These are phyloP conservation scores for Drosophila siamana DNA, from an alignment of 2,888 invertebrate genomes.

Conservation along the genomic window DNA sequence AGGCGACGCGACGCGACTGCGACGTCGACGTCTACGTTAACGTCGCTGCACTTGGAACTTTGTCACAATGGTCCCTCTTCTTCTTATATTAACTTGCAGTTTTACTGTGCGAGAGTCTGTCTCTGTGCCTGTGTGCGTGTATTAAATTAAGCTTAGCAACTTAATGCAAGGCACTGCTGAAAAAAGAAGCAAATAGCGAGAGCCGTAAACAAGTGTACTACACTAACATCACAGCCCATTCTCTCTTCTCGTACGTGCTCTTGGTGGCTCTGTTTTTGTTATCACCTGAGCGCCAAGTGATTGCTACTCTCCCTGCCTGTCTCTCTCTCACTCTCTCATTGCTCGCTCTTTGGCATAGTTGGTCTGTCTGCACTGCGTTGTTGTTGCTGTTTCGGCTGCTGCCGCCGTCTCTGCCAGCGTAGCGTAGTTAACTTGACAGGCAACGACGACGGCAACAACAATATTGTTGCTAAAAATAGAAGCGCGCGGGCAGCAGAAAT, in stretches of 20 bases:
- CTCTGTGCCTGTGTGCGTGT: slow-evolving; percentile 20
- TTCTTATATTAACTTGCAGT: slow-evolving; percentile 33
- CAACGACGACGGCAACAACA: slow-evolving; percentile 63
- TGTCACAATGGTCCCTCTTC: slow-evolving; percentile 46
- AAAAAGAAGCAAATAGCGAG: slow-evolving; percentile 20
- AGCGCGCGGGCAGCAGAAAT: slow-evolving; percentile 66
- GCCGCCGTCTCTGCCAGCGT: slow-evolving; percentile 62
- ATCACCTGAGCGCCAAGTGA: slow-evolving; percentile 62
- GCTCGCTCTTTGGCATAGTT: slow-evolving; percentile 55
- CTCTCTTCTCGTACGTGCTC: slow-evolving; percentile 12
- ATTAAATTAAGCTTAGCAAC: slow-evolving; percentile 48
- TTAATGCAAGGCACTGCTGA: slow-evolving; percentile 40
- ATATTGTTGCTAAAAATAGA: slow-evolving; percentile 73
- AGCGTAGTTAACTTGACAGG: slow-evolving; percentile 72
- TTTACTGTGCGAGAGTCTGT: slow-evolving; percentile 9
- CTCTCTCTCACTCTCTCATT: slow-evolving; percentile 10
- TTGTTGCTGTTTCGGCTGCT: slow-evolving; percentile 29
- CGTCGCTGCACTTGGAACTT: slow-evolving; percentile 65
- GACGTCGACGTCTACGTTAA: slow-evolving; percentile 30
- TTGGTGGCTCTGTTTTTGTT: slow-evolving; percentile 51
- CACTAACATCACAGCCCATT: slow-evolving; percentile 17
- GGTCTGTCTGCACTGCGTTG: slow-evolving; percentile 54
- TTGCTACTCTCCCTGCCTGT: slow-evolving; percentile 10
- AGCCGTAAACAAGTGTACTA: slow-evolving; percentile 53
- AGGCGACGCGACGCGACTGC: slow-evolving; percentile 48